Base-by-base conservation (phyloP, 1,140 invertebrate species). In the Tenebrio molitor region DNA sequence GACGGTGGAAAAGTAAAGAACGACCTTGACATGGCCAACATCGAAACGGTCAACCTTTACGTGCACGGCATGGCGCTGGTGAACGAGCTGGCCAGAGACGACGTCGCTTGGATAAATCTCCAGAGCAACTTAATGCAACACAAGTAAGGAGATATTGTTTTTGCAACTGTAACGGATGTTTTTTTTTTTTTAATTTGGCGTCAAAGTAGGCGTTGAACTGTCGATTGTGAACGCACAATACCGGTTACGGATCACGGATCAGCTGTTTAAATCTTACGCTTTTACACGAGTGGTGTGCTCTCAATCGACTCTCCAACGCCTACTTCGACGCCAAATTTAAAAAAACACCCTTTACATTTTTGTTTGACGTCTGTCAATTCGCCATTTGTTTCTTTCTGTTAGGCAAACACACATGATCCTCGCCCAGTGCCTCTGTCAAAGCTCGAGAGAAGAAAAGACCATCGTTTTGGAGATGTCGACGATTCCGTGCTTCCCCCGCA, bases 391-490 rank as follows among this genome's bases (percentile, higher is more conserved):
- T n/a, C n/a, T n/a, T n/a, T n/a, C n/a, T n/a, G n/a, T n/a, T 72
- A 77, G 74, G 74, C 83, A 86, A 77, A 83, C 87, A 7, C 85
- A 87, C 74, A 85, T 85, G 78, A 80, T 85, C 6, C 80, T 89
- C 25, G 87, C 87, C 4, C 76, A 85, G 36, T 85, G 84, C 8
- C 78, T 89, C 8, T 87, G 84, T 73, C 82, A 78, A 2, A 84
- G 86, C 7, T 82, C 84, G 6, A 77, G 75, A 53, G 77, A 84
- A 21, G 83, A 86, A 5, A 88, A 87, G 46, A 78, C 82, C 68
- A 83, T 85, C 70, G 82, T 85, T n/a, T 77, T 88, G 0, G 80
- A 83, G 69, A 77, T 88, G 15, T 81, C 81, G 12, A 79, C 83
- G 0, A 82, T 81, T n/a, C 69, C 79, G 7, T 80, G 80, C 44